Percentiles rank a stretch among this genome's conserved stretches.
Conservation (phyloP, 1,140 invertebrate genomes). For the Drosophila ogumai region DNA sequence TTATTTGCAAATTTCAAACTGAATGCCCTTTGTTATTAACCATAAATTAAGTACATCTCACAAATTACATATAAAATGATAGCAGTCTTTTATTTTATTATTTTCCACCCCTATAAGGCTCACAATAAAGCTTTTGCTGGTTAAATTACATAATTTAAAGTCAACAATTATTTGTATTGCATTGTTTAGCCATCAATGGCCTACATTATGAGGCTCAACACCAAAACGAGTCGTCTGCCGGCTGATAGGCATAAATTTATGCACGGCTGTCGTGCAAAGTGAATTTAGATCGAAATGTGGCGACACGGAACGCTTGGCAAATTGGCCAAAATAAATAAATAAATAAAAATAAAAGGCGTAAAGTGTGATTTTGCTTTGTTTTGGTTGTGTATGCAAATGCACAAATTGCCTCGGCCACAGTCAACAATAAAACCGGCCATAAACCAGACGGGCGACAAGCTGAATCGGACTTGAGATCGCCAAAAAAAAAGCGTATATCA, state of each 20-base stretch:
- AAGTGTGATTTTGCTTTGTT: conserved; percentile 28
- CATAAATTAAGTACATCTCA: not conserved
- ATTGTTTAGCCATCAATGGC: conserved; percentile 29
- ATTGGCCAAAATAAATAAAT: conserved; percentile 45
- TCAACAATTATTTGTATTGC: not conserved
- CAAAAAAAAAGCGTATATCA: conserved; percentile 51
- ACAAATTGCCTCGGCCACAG: conserved; percentile 53
- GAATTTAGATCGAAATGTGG: conserved; percentile 61
- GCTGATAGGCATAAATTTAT: conserved; percentile 28
- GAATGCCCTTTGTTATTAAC: not conserved
- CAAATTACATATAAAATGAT: conserved; percentile 5
- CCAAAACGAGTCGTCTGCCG: conserved; percentile 41
- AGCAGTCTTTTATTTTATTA: not conserved
- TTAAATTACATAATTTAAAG: conserved; percentile 22
- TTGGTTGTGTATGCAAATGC: conserved; percentile 67
- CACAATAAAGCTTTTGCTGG: not conserved
- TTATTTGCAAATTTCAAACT: not conserved
- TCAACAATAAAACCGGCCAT: conserved; percentile 61
- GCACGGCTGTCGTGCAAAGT: conserved; percentile 10
- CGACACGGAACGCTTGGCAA: conserved; percentile 67
- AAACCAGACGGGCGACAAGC: conserved; percentile 21
- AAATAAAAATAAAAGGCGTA: conserved; percentile 6
- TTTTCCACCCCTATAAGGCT: not conserved
- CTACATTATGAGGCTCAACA: conserved; percentile 18
- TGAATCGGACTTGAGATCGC: conserved; percentile 48